These are phyloP conservation scores for Aplochiton taeniatus DNA, from an alignment of 2,797 vertebrate genomes.

Conservation along the genomic window DNA sequence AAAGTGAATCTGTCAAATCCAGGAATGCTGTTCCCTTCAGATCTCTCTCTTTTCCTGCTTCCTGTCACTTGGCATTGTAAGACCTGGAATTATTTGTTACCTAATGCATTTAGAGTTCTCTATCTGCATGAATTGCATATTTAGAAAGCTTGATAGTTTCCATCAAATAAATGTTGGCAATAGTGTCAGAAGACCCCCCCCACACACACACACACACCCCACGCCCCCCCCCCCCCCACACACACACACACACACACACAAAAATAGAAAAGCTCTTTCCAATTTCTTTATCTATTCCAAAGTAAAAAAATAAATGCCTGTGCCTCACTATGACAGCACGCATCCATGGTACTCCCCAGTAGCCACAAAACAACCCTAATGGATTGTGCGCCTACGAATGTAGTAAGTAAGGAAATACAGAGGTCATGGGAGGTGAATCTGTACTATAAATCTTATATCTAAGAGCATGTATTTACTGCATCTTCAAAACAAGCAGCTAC, in stretches of 20 bases:
- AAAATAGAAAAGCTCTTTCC: not conserved
- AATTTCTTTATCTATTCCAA: not conserved
- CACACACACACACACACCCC: too few relatives aligned
- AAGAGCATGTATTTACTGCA: not conserved
- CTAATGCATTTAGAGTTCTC: conserved; percentile 4
- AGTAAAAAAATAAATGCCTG: too few relatives aligned
- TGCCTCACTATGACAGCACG: too few relatives aligned
- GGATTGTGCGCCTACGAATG: not conserved
- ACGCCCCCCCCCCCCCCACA: too few relatives aligned
- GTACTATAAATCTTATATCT: conserved; percentile 33
- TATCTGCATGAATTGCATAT: too few relatives aligned
- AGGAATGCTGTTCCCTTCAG: conserved; percentile 54
- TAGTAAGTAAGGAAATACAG: conserved; percentile 10
- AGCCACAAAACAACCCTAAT: too few relatives aligned
- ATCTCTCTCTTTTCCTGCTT: conserved; percentile 19
- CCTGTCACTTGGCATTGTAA: not conserved
- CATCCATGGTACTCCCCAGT: too few relatives aligned
- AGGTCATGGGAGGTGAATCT: conserved; percentile 12
- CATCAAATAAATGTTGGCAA: not conserved
- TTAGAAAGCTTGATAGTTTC: too few relatives aligned
- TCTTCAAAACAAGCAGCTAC: conserved; percentile 36
- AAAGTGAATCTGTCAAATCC: conserved; percentile 62
- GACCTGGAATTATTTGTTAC: conserved; percentile 32
- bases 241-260: too few relatives aligned
- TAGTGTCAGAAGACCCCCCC: too few relatives aligned